phyloP scores from a whole-genome alignment of 1,140 invertebrate species.

The Calycopis cecrops region DNA sequence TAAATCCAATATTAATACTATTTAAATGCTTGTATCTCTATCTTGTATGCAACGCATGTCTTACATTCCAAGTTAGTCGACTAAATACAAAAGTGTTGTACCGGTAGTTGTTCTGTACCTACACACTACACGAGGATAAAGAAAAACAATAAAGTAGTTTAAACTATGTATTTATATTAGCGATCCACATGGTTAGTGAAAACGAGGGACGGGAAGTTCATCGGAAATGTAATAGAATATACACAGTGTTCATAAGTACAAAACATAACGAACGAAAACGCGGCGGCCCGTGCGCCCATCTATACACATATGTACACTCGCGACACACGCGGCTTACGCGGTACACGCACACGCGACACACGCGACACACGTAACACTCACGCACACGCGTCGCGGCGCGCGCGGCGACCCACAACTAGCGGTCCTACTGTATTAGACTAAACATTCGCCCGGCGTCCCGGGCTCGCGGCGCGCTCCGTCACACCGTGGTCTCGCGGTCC shows the following conservation, averaged over 20 bases:
- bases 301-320: conserved; percentile 5
- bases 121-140: too few relatives aligned
- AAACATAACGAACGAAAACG: conserved; percentile 22
- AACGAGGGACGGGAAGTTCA: conserved; percentile 64
- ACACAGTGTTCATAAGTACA: conserved; percentile 22
- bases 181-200: conserved; percentile 49
- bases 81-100: too few relatives aligned
- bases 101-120: too few relatives aligned
- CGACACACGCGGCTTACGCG: conserved; percentile 1
- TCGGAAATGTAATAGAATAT: conserved; percentile 48
- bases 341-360: conserved; percentile 1
- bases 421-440: conserved; percentile 22
- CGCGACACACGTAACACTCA: background rate
- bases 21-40: too few relatives aligned
- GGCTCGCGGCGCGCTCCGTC: conserved; percentile 60
- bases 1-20: too few relatives aligned
- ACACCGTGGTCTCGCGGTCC: conserved; percentile 91
- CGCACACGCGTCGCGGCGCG: background rate
- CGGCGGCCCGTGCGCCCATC: background rate
- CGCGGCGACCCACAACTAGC: conserved; percentile 12
- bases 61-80: too few relatives aligned
- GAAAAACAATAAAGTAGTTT: conserved; percentile 23
- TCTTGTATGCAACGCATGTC: too few relatives aligned
- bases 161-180: conserved; percentile 53
- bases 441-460: conserved; percentile 11